Evolutionary conservation across 2,888 invertebrate species (phyloP).

Genomic region (Habrosyne pyritoides): DNA sequence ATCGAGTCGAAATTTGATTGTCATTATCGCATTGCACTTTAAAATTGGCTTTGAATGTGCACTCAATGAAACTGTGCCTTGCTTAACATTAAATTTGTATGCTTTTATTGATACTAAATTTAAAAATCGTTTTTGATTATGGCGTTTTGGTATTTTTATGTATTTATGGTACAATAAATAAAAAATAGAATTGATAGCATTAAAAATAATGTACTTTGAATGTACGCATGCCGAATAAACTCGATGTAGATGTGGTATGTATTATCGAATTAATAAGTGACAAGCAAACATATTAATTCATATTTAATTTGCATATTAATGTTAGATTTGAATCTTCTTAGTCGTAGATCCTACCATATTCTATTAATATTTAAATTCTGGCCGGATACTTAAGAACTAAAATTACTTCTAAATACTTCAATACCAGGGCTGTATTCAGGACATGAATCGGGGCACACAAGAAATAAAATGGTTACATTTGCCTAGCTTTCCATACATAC

Average conservation of each 20-base stretch:
- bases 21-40: neutral
- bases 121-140: neutral
- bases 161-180: too few species aligned
- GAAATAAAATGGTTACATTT: neutral
- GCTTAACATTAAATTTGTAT: neutral
- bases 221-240: too few species aligned
- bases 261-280: neutral
- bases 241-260: too few species aligned
- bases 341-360: conserved; percentile 20
- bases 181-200: too few species aligned
- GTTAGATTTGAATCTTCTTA: conserved; percentile 32
- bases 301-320: neutral
- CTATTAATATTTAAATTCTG: conserved; percentile 19
- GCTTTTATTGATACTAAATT: neutral
- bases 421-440: neutral
- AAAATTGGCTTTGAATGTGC: neutral
- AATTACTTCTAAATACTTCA: conserved; percentile 3
- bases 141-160: neutral
- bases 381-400: conserved; percentile 40
- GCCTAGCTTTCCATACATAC: neutral
- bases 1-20: neutral
- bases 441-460: neutral
- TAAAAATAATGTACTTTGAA: too few species aligned
- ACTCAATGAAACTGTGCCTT: neutral
- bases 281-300: neutral